phyloP scores from a whole-genome alignment of 35 echinoderm and acorn worm species.

The Patiria miniata region DNA sequence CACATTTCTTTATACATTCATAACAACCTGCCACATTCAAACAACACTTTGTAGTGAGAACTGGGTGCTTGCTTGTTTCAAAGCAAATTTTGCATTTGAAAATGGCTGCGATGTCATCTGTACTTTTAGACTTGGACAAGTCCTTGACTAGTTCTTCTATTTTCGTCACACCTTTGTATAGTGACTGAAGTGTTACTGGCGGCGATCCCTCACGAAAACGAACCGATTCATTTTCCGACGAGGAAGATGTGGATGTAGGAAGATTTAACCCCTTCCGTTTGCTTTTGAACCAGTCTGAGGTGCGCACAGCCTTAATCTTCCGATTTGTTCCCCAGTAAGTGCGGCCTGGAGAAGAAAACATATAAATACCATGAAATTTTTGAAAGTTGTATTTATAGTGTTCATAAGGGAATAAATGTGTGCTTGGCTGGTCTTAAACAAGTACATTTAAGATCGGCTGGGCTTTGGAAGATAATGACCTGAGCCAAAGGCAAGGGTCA shows the following conservation, averaged over 20 bases:
- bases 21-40: background rate
- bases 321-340: background rate
- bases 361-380: background rate
- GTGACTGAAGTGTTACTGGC: background rate
- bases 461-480: too few relatives aligned
- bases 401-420: too few relatives aligned
- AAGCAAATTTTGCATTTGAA: conserved; percentile 9
- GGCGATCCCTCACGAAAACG: background rate
- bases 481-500: too few relatives aligned
- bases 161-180: background rate
- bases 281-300: background rate
- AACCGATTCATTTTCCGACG: background rate
- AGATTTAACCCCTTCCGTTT: background rate
- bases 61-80: background rate
- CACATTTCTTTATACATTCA: background rate
- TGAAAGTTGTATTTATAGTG: background rate
- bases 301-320: background rate
- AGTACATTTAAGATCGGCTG: too few relatives aligned
- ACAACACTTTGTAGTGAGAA: background rate
- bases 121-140: background rate
- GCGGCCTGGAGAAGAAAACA: background rate
- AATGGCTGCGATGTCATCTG: background rate
- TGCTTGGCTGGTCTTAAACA: too few relatives aligned
- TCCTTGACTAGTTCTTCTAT: background rate
- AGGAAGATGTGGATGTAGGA: background rate